These are phyloP conservation scores for Ciconia nigra DNA, from an alignment of 2,797 vertebrate genomes.

Conservation along the genomic window DNA sequence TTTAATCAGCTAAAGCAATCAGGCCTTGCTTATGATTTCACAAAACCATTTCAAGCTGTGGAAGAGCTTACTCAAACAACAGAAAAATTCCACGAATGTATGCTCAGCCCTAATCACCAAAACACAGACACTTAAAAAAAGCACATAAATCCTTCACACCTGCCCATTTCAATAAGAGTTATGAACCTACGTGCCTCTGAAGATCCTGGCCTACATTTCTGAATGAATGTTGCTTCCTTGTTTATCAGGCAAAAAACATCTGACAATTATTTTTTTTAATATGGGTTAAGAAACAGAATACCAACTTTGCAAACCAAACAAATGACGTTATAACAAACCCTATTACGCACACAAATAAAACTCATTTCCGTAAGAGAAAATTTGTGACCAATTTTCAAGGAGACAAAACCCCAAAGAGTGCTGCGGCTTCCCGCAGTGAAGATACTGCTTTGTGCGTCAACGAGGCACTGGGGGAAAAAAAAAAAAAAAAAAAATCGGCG, in stretches of 20 bases:
- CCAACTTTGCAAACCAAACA: neutral
- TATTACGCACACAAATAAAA: neutral
- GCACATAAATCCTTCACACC: no score
- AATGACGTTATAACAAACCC: neutral
- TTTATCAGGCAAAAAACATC: neutral
- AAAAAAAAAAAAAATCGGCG: neutral
- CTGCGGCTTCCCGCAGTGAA: neutral
- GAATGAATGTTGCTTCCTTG: neutral
- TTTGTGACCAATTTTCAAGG: neutral
- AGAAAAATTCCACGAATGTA: neutral
- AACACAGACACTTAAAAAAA: neutral
- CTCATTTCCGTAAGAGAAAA: neutral
- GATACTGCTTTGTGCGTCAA: slow-evolving; percentile 5
- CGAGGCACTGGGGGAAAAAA: neutral
- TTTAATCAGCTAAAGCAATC: neutral
- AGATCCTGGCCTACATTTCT: neutral
- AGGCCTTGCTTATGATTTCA: neutral
- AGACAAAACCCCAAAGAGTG: neutral
- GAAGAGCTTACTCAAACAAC: neutral
- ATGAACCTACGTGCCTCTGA: neutral
- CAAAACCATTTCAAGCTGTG: neutral
- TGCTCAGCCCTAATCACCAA: neutral
- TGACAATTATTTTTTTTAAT: neutral
- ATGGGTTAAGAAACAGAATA: neutral
- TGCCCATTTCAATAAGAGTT: neutral